Evolutionary conservation across 1,140 invertebrate genomes (phyloP), one percentile per base, ranked within the genome.

Genomic region (Rhagoletis pomonella): DNA sequence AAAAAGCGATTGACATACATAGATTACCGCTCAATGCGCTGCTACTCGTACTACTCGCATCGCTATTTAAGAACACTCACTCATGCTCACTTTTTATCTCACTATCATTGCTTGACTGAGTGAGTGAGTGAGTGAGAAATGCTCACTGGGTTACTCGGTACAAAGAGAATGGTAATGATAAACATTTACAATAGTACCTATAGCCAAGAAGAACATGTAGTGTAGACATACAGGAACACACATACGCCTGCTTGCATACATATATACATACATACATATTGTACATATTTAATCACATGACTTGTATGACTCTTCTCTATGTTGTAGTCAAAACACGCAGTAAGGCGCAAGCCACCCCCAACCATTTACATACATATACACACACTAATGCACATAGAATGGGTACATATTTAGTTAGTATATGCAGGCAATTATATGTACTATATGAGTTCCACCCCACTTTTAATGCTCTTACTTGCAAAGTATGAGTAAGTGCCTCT

Each of bases 91-190:
- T 73, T 42, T 73, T 73, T 44, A 44, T 44, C 42, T 55, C 47
- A 81, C 17, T 58, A 29, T 5, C 14, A 19, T n/a, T 81, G 50
- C 19, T 4, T 50, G 44, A 73, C 42, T 73, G 69, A 44, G 67
- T 73, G 67, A 73, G 69, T 73, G 42, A 73, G 69, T 73, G 73
- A 19, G 47, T 50, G 73, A 55, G 47, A 19, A 58, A 81, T 55
- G 47, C 73, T 81, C 73, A 81, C 58, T 85, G 84, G 58, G 60
- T 85, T 85, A 60, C 60, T 85, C 58, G 55, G 19, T 60, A 42
- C 84, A 60, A 60, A 44, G 6, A 42, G 10, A 50, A 81, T 47
- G 47, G n/a, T 62, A 62, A 62, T 62, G n/a, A 62, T 62, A 62
- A 81, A 47, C 19, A 73, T 73, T 73, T 39, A 39, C 42, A 12